These are phyloP conservation scores for Diplosoma virens DNA, from an alignment of 23 tunicate species.

Conservation along the genomic window DNA sequence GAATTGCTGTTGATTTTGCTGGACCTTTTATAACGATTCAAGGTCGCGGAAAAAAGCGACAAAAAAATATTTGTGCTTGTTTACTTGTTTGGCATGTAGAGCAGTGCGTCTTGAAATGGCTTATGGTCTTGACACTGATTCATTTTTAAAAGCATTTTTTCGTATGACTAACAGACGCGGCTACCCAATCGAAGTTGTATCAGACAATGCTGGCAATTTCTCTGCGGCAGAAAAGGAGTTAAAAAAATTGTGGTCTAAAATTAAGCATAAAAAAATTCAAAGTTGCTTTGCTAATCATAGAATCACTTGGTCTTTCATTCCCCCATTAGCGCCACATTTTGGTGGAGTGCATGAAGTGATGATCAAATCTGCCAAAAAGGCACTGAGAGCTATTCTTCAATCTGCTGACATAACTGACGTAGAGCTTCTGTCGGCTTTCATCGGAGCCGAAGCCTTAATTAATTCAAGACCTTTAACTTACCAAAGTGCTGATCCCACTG, in stretches of 20 bases:
- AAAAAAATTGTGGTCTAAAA: neutral
- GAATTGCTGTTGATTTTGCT: slow-evolving; percentile 16
- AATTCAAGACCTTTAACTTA: slow-evolving; percentile 1
- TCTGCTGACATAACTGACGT: neutral
- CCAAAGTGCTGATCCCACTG: slow-evolving; percentile 10
- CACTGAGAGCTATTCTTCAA: neutral
- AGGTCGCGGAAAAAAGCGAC: neutral
- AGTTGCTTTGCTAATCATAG: neutral
- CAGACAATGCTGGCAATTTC: slow-evolving; percentile 1
- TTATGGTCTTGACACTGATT: neutral
- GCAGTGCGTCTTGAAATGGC: slow-evolving; percentile 13
- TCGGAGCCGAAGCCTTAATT: slow-evolving; percentile 13
- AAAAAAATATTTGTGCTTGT: slow-evolving; percentile 2
- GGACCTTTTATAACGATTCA: slow-evolving; percentile 10
- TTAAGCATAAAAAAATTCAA: neutral
- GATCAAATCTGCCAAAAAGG: slow-evolving; percentile 12
- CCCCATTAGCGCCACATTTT: slow-evolving; percentile 13
- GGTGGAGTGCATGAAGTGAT: slow-evolving; percentile 10
- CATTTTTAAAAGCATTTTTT: slow-evolving; percentile 8
- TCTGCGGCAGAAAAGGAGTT: neutral
- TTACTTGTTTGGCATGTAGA: slow-evolving; percentile 2
- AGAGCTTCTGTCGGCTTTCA: neutral
- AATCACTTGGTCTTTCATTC: neutral
- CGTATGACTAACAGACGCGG: neutral
- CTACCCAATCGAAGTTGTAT: neutral